Conservation (phyloP, 2,888 invertebrate species). For the Apodemia hepburni region DNA sequence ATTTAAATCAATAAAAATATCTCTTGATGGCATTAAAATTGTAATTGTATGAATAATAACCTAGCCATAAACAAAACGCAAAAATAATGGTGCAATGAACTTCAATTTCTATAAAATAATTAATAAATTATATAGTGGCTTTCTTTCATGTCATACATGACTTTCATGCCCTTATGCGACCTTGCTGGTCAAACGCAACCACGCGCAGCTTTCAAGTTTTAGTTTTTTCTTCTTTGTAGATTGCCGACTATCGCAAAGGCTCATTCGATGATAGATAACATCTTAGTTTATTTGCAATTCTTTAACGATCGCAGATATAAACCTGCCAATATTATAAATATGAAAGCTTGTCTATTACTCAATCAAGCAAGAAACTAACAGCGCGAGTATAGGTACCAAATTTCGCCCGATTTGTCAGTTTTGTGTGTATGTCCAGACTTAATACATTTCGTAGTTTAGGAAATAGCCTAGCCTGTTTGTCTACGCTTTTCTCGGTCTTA, state of each 20-base stretch:
- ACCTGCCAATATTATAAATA: neutral
- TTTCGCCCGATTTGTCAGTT: too few relatives aligned
- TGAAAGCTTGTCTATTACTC: neutral
- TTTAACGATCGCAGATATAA: neutral
- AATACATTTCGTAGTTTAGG: too few relatives aligned
- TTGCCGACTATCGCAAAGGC: slow-evolving; percentile 1
- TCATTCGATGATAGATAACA: neutral
- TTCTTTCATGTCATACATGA: slow-evolving; percentile 1
- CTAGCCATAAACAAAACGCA: neutral
- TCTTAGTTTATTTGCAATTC: neutral
- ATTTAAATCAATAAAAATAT: too few relatives aligned
- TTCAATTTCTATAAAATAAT: neutral
- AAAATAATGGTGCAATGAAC: slow-evolving; percentile 5
- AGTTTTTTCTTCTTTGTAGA: neutral
- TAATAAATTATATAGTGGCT: neutral
- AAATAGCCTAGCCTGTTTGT: too few relatives aligned
- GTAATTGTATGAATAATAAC: neutral
- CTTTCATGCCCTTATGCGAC: neutral
- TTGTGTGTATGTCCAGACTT: too few relatives aligned
- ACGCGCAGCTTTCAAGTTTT: slow-evolving; percentile 2
- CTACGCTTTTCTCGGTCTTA: too few relatives aligned
- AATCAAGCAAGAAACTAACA: neutral
- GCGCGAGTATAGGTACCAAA: too few relatives aligned
- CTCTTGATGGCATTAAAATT: neutral
- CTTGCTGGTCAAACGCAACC: neutral